Conservation (phyloP, 2,113 vertebrate species). For the Phyllostomus hastatus region DNA sequence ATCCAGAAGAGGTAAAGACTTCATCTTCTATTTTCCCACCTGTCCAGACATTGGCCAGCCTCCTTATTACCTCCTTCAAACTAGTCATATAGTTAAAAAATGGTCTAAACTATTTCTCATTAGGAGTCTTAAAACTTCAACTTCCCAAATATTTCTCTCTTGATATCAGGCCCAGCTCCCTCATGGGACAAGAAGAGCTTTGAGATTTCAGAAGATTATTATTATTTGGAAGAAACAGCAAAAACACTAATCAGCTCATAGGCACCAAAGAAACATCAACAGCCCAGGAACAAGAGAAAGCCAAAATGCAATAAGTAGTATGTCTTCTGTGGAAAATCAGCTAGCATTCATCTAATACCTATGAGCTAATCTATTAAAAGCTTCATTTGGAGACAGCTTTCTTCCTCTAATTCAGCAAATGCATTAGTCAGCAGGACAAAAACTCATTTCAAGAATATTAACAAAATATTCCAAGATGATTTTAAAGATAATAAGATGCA, state of each 20-base stretch:
- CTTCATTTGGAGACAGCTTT: background rate
- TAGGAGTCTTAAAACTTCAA: background rate
- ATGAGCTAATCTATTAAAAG: background rate
- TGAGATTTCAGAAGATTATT: slow-evolving; percentile 9
- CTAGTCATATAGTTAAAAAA: background rate
- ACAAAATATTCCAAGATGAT: background rate
- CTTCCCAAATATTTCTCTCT: background rate
- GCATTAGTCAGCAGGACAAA: background rate
- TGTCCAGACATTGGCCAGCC: background rate
- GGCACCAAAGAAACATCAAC: background rate
- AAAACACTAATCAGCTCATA: background rate
- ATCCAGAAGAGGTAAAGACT: background rate
- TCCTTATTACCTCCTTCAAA: background rate
- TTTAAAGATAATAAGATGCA: slow-evolving; percentile 23
- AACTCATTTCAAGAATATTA: background rate
- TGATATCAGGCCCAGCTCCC: background rate
- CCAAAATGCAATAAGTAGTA: background rate
- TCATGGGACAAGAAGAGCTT: background rate
- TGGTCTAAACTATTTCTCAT: background rate
- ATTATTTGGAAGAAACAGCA: background rate
- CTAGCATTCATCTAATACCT: background rate
- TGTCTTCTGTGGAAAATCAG: background rate
- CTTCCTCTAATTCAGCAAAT: background rate
- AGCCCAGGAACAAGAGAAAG: background rate
- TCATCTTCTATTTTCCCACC: background rate